phyloP scores from a whole-genome alignment of 2,797 vertebrate species.

The Lacerta bilineata region DNA sequence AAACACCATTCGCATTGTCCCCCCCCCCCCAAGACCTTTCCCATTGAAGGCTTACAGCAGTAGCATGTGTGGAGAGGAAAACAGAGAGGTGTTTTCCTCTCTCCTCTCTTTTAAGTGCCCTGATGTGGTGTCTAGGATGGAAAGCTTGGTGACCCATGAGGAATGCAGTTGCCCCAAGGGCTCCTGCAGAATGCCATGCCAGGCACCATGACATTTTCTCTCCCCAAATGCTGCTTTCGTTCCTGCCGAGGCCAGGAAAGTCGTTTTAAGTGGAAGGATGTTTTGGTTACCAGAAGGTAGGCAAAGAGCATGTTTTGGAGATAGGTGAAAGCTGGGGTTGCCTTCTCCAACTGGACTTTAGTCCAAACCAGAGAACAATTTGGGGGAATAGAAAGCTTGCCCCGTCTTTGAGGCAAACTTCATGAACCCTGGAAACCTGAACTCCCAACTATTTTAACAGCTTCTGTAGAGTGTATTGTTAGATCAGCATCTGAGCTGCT shows the following conservation, averaged over 20 bases:
- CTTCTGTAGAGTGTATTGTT: not conserved
- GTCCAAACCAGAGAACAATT: not conserved
- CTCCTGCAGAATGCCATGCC: not conserved
- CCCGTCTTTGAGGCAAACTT: not conserved
- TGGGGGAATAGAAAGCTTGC: not conserved
- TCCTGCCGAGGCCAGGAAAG: not conserved
- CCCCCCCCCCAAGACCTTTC: not conserved
- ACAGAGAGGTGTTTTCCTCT: not conserved
- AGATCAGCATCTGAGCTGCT: not conserved
- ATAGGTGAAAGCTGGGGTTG: not conserved
- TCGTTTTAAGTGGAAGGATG: not conserved
- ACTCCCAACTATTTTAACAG: not conserved
- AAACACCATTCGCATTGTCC: not conserved
- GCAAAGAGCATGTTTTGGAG: not conserved
- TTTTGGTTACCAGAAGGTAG: not conserved
- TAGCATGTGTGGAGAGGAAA: not conserved
- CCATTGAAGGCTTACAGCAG: not conserved
- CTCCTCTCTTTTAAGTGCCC: not conserved
- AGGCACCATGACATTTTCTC: not conserved
- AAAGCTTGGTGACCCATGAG: not conserved
- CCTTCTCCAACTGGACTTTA: not conserved
- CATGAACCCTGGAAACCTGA: not conserved
- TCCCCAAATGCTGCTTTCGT: not conserved
- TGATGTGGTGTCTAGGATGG: not conserved
- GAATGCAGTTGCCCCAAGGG: not conserved